Evolutionary conservation across 2,888 invertebrate species (phyloP).

Genomic region (Ectropis crepuscularia): DNA sequence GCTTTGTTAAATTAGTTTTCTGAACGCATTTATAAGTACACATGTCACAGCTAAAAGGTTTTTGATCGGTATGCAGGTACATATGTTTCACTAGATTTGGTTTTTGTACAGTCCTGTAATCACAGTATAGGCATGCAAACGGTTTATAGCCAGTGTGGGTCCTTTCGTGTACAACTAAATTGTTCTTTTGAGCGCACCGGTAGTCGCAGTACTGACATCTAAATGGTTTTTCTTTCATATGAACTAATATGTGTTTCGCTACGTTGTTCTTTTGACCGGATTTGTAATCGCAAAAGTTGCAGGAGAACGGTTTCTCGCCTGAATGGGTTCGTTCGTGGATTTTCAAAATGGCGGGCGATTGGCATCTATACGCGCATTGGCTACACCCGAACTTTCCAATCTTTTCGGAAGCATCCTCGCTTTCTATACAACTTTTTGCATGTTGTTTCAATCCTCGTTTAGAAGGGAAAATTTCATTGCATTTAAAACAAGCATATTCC

Average conservation of each 20-base stretch:
- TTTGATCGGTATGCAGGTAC: slow-evolving; percentile 81
- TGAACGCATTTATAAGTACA: slow-evolving; percentile 80
- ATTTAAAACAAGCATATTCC: slow-evolving; percentile 73
- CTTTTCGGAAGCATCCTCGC: slow-evolving; percentile 56
- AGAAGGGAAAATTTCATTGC: slow-evolving; percentile 69
- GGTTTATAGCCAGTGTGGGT: slow-evolving; percentile 82
- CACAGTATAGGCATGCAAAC: slow-evolving; percentile 78
- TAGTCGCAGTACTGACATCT: slow-evolving; percentile 81
- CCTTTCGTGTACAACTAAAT: slow-evolving; percentile 78
- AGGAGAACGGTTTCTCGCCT: slow-evolving; percentile 78
- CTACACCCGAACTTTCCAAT: slow-evolving; percentile 72
- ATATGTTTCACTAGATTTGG: slow-evolving; percentile 82
- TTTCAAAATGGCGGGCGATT: slow-evolving; percentile 79
- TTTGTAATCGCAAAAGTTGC: slow-evolving; percentile 79
- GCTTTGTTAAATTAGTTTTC: slow-evolving; percentile 79
- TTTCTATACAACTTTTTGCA: slow-evolving; percentile 61
- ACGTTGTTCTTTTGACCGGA: slow-evolving; percentile 82
- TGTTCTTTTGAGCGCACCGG: slow-evolving; percentile 79
- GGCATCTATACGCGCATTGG: slow-evolving; percentile 77
- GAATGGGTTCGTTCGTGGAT: slow-evolving; percentile 80
- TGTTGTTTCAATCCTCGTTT: slow-evolving; percentile 74
- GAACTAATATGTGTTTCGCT: slow-evolving; percentile 79
- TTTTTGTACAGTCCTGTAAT: slow-evolving; percentile 79
- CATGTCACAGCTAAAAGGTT: slow-evolving; percentile 78
- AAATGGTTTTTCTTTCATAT: slow-evolving; percentile 82